A percentile compares a stretch with the other conserved stretches of the same genome.
phyloP scores from a whole-genome alignment of 2,113 vertebrate genomes.

The Tyrannus savana region DNA sequence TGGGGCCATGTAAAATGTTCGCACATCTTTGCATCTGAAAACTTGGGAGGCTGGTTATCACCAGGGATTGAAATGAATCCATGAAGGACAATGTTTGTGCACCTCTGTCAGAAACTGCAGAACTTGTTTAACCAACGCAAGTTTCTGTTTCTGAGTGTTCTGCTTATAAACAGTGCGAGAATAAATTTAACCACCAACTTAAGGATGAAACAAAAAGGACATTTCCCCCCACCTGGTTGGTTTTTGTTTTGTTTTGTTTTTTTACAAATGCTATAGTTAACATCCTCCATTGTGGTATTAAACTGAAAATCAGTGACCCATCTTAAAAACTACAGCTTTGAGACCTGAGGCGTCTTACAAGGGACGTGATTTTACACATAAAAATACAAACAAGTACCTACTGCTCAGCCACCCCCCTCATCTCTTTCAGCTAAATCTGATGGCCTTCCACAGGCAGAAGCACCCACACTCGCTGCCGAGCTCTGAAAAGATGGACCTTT shows the following conservation, averaged over 20 bases:
- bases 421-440: background rate
- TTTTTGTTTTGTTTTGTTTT: background rate
- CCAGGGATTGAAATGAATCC: background rate
- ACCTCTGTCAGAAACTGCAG: background rate
- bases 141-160: background rate
- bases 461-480: background rate
- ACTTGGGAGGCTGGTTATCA: background rate
- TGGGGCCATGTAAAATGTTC: background rate
- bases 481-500: background rate
- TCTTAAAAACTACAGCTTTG: background rate
- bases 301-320: background rate
- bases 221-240: accelerated
- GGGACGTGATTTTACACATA: background rate
- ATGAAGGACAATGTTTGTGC: background rate
- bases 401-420: background rate
- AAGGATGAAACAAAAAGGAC: background rate
- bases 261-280: background rate
- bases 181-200: background rate
- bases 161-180: background rate
- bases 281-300: background rate
- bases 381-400: background rate
- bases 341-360: background rate
- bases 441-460: background rate
- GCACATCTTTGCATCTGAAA: background rate
- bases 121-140: background rate